Conservation (phyloP, 2,797 vertebrate species). For the Acestrorhynchus altus region DNA sequence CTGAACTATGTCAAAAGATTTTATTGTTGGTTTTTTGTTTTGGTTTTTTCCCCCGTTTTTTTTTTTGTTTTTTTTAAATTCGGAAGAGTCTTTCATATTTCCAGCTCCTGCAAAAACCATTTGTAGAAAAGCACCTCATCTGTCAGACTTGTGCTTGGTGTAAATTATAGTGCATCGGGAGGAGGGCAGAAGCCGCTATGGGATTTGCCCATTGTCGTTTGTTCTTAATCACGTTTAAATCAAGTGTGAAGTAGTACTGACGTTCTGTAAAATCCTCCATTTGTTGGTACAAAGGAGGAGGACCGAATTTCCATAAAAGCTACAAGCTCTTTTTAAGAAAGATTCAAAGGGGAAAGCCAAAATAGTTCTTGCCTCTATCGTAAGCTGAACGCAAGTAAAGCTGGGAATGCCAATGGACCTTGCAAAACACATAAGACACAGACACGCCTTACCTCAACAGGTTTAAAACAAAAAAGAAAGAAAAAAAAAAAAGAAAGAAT, state of each 20-base stretch:
- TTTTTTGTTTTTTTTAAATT: constrained; percentile 40
- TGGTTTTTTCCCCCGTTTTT: constrained; percentile 23
- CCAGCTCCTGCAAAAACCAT: constrained; percentile 42
- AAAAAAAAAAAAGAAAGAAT: background rate
- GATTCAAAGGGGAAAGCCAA: constrained; percentile 36
- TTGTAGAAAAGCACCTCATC: constrained; percentile 55
- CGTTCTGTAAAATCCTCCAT: constrained; percentile 26
- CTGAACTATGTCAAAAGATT: constrained; percentile 53
- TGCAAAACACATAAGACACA: constrained; percentile 41
- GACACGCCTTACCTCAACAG: constrained; percentile 41
- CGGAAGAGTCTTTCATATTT: constrained; percentile 49
- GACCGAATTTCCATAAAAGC: constrained; percentile 17
- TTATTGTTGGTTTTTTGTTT: constrained; percentile 34
- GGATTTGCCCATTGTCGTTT: constrained; percentile 22
- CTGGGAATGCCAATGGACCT: constrained; percentile 36
- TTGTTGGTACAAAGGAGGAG: constrained; percentile 31
- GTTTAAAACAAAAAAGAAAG: background rate
- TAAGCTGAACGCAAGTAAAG: constrained; percentile 37
- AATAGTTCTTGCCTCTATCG: constrained; percentile 38
- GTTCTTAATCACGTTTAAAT: constrained; percentile 44
- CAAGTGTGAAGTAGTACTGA: constrained; percentile 43
- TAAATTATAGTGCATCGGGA: constrained; percentile 46
- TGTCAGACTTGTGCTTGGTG: constrained; percentile 53
- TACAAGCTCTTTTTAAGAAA: constrained; percentile 32
- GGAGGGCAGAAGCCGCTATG: constrained; percentile 1